phyloP scores from a whole-genome alignment of 2,888 invertebrate species.

The Andrena fulva region DNA sequence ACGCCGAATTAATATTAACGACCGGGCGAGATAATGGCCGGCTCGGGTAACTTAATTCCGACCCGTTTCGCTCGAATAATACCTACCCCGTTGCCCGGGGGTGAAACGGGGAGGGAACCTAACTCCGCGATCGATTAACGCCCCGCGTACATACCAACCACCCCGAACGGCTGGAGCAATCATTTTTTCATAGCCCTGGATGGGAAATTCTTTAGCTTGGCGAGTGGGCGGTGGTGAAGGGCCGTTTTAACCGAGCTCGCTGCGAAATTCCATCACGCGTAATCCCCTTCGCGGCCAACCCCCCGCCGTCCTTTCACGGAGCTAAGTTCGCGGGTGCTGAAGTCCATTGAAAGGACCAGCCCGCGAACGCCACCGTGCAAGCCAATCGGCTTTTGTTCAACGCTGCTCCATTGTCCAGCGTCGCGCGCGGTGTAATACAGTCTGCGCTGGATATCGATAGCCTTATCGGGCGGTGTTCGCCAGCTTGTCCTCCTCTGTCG shows the following conservation, averaged over 20 bases:
- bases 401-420: conserved; percentile 26
- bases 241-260: background rate
- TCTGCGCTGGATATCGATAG: conserved; percentile 34
- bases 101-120: background rate
- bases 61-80: conserved; percentile 27
- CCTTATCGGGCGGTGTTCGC: conserved; percentile 34
- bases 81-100: background rate
- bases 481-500: background rate
- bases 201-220: background rate
- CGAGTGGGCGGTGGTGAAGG: background rate
- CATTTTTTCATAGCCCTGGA: background rate
- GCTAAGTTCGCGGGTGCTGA: conserved; percentile 5
- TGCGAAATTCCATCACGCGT: conserved; percentile 13
- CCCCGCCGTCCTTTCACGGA: background rate
- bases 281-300: background rate
- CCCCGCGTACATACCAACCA: background rate
- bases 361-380: conserved; percentile 7
- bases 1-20: conserved; percentile 46
- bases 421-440: background rate
- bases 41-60: conserved; percentile 33
- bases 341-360: conserved; percentile 43
- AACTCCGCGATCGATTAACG: conserved; percentile 6
- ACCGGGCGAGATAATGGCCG: conserved; percentile 33
- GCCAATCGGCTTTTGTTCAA: conserved; percentile 39
- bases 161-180: background rate